Percentiles rank a stretch among this genome's conserved stretches.
Conservation (phyloP, 2,888 invertebrate species). For the Melinopterus prodromus region DNA sequence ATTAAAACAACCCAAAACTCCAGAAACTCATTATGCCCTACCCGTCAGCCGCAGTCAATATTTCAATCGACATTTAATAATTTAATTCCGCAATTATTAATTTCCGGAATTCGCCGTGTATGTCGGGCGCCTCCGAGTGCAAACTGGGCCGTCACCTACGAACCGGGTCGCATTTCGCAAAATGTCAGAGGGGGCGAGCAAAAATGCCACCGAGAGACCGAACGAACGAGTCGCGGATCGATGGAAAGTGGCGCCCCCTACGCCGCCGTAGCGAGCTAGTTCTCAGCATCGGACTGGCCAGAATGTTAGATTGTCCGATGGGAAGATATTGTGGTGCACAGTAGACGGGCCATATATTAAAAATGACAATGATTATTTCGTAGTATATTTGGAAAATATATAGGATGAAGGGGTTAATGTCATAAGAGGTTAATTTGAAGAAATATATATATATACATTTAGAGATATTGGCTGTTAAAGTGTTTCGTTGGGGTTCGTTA, state of each 20-base stretch:
- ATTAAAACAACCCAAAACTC: not conserved
- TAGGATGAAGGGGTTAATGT: too few relatives aligned
- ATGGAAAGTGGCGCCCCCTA: constrained; percentile 24
- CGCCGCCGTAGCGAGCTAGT: too few relatives aligned
- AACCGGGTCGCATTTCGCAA: not conserved
- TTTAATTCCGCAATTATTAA: not conserved
- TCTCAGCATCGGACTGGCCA: too few relatives aligned
- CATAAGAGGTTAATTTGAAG: too few relatives aligned
- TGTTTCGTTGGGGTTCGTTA: too few relatives aligned
- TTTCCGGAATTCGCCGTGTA: not conserved
- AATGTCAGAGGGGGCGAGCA: constrained; percentile 17
- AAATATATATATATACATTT: too few relatives aligned
- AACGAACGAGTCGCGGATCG: constrained; percentile 25
- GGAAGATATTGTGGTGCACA: too few relatives aligned
- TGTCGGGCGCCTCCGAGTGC: not conserved
- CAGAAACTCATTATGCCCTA: not conserved
- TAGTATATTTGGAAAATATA: too few relatives aligned
- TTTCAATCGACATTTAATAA: not conserved
- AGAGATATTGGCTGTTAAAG: too few relatives aligned
- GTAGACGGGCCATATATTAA: too few relatives aligned
- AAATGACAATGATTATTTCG: too few relatives aligned
- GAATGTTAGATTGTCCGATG: too few relatives aligned
- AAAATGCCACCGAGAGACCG: constrained; percentile 12
- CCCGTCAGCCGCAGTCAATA: not conserved
- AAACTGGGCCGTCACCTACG: constrained; percentile 4